Conservation (phyloP, 1,140 invertebrate species). For the Scaptomyza hsui region DNA sequence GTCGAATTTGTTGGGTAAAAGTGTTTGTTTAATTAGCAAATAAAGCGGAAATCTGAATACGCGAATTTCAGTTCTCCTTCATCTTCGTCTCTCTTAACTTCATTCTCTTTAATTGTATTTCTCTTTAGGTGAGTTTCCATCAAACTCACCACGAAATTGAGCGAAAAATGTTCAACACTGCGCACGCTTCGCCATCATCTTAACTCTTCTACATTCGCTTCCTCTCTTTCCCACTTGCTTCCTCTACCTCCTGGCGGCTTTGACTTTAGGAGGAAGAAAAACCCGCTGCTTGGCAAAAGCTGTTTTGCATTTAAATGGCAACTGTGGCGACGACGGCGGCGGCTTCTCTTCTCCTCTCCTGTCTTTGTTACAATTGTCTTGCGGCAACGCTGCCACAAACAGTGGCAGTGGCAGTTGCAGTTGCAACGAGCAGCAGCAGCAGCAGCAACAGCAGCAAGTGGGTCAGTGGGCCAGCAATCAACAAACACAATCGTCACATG, state of each 20-base stretch:
- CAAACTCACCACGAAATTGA: conserved; percentile 46
- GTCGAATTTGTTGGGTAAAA: conserved; percentile 36
- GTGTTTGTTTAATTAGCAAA: conserved; percentile 68
- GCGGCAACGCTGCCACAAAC: conserved; percentile 50
- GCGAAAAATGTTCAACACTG: conserved; percentile 10
- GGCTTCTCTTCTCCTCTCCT: conserved; percentile 10
- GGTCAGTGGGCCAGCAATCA: conserved; percentile 74
- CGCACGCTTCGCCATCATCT: conserved; percentile 29
- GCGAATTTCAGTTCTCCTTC: neutral
- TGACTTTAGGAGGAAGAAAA: conserved; percentile 28
- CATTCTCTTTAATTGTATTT: neutral
- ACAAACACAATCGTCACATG: conserved; percentile 44
- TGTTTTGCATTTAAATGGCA: conserved; percentile 73
- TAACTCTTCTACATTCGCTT: neutral
- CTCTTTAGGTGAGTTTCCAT: conserved; percentile 4
- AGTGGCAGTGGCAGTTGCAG: conserved; percentile 8
- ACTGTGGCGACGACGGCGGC: conserved; percentile 52
- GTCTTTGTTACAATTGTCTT: conserved; percentile 69
- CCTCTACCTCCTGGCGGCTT: neutral
- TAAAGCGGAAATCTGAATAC: conserved; percentile 46
- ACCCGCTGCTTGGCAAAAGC: conserved; percentile 42
- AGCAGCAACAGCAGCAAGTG: conserved; percentile 46
- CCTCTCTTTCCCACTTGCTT: neutral
- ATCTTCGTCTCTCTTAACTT: neutral
- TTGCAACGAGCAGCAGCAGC: conserved; percentile 18